A percentile compares a stretch with the other conserved stretches of the same genome.
phyloP scores from a whole-genome alignment of 2,797 vertebrate species.

The Botia almorhae region DNA sequence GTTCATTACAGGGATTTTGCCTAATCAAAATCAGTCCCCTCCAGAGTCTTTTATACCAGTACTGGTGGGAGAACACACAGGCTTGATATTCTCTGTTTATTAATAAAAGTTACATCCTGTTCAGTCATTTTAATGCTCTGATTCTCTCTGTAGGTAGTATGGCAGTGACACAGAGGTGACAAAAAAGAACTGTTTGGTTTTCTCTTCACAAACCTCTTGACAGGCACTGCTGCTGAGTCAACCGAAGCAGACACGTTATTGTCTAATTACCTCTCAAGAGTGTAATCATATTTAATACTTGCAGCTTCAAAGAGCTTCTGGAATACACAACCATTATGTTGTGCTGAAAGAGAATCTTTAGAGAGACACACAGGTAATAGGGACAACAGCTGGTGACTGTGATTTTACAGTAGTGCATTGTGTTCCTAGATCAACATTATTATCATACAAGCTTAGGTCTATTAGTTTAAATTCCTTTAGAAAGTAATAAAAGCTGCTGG shows the following conservation, averaged over 20 bases:
- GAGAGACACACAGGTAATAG: neutral
- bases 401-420: neutral
- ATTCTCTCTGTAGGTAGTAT: too few species aligned
- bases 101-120: too few species aligned
- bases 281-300: slow-evolving; percentile 25
- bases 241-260: slow-evolving; percentile 30
- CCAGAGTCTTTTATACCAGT: too few species aligned
- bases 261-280: slow-evolving; percentile 37
- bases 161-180: neutral
- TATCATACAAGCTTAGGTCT: neutral
- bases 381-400: neutral
- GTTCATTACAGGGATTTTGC: too few species aligned
- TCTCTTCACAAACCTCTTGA: slow-evolving; percentile 9
- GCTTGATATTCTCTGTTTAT: too few species aligned
- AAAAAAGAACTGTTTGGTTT: slow-evolving; percentile 13
- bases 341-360: neutral
- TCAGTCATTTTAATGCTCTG: too few species aligned
- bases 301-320: slow-evolving; percentile 21
- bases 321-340: neutral
- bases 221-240: neutral
- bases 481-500: neutral
- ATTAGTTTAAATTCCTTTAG: too few species aligned
- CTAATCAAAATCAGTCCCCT: too few species aligned
- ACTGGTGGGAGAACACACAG: too few species aligned
- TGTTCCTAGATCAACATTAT: neutral